Conservation (phyloP, 2,797 vertebrate genomes). For the Macropus fuliginosus region DNA sequence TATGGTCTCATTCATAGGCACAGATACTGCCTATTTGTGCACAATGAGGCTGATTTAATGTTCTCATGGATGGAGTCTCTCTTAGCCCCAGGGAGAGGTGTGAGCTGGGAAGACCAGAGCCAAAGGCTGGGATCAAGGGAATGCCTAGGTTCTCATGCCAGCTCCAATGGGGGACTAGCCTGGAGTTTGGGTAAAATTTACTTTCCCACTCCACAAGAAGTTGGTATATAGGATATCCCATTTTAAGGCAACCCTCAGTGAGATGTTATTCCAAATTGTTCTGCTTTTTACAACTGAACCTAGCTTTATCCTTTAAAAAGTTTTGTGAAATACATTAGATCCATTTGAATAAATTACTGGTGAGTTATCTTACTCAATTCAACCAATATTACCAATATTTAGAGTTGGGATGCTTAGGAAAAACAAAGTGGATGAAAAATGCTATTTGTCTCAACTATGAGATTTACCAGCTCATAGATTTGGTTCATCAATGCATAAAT, state of each 20-base stretch:
- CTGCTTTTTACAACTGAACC: background rate
- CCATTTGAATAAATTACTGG: background rate
- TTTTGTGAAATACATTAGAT: background rate
- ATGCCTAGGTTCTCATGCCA: background rate
- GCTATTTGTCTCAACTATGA: background rate
- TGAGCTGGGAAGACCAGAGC: background rate
- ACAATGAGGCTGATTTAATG: background rate
- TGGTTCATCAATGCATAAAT: background rate
- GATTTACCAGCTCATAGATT: background rate
- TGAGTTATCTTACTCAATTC: background rate
- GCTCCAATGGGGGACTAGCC: background rate
- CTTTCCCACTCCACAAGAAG: background rate
- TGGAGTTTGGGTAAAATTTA: background rate
- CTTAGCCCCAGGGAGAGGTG: background rate
- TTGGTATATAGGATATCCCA: background rate
- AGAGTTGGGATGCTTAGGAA: background rate
- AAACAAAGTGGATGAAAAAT: background rate
- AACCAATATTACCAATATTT: background rate
- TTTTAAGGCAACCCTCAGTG: background rate
- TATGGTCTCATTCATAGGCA: background rate
- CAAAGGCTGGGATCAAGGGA: background rate
- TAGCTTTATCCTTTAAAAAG: background rate
- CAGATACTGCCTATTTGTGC: background rate
- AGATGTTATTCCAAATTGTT: background rate
- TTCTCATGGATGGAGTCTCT: constrained; percentile 2